These are phyloP conservation scores for Ptychoptera contaminata DNA, from an alignment of 2,888 invertebrate genomes.

Conservation along the genomic window DNA sequence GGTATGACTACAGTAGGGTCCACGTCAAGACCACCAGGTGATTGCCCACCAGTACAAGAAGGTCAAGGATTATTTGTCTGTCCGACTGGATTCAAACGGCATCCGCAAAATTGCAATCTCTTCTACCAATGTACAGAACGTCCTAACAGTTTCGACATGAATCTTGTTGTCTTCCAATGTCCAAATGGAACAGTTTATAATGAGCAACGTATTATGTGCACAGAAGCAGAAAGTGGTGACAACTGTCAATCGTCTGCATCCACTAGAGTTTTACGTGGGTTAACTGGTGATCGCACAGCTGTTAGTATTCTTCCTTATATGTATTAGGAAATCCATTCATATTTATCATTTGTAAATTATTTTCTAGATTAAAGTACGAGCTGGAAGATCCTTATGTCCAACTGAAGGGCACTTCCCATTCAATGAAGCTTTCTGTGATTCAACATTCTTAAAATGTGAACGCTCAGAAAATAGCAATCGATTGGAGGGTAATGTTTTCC, in stretches of 20 bases:
- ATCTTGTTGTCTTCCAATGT: constrained; percentile 57
- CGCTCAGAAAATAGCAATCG: constrained; percentile 31
- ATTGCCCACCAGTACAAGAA: constrained; percentile 27
- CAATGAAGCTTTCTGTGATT: constrained; percentile 49
- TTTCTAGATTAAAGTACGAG: constrained; percentile 46
- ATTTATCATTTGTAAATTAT: constrained; percentile 8
- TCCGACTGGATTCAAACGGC: constrained; percentile 67
- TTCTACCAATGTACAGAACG: constrained; percentile 70
- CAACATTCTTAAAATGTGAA: constrained; percentile 56
- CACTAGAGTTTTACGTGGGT: constrained; percentile 14
- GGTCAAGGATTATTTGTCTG: constrained; percentile 60
- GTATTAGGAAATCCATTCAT: neutral
- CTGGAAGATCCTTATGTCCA: constrained; percentile 42
- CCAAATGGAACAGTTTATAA: constrained; percentile 64
- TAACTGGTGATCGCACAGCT: constrained; percentile 11
- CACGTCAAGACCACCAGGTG: constrained; percentile 11
- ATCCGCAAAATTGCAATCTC: constrained; percentile 67
- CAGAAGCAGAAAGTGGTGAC: constrained; percentile 41
- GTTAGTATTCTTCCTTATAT: constrained; percentile 7
- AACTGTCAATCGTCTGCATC: constrained; percentile 23
- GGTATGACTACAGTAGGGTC: constrained; percentile 1
- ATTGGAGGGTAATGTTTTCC: constrained; percentile 52
- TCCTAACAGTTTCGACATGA: constrained; percentile 49
- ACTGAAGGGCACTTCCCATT: constrained; percentile 52
- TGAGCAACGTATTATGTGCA: constrained; percentile 53